phyloP scores from a whole-genome alignment of 2,113 vertebrate species.

The Todiramphus chloris region DNA sequence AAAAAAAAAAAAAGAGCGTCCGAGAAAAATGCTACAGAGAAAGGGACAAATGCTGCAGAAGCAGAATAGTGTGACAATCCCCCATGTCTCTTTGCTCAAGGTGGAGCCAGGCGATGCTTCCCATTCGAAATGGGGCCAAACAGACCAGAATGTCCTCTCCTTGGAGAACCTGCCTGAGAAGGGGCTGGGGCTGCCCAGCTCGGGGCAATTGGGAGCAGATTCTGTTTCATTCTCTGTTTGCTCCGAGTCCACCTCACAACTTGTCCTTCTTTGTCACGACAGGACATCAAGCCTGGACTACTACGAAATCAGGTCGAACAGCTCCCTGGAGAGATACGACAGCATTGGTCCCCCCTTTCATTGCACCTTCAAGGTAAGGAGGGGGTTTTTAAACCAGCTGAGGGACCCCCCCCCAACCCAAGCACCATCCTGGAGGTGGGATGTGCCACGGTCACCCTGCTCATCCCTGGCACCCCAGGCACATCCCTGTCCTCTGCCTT shows the following conservation, averaged over 20 bases:
- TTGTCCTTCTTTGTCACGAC: background rate
- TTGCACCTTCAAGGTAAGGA: conserved; percentile 79
- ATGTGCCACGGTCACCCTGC: background rate
- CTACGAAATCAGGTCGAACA: conserved; percentile 82
- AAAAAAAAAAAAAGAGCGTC: too few species aligned
- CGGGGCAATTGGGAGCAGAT: background rate
- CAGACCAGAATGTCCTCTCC: background rate
- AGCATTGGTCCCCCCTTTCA: conserved; percentile 77
- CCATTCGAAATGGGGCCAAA: accelerated
- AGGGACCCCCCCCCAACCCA: background rate
- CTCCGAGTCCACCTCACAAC: accelerated
- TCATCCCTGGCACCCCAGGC: accelerated
- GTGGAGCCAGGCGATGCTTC: background rate
- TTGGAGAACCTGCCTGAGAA: background rate
- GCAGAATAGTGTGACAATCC: background rate
- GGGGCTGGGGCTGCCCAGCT: background rate
- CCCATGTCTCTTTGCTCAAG: accelerated
- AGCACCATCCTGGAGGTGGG: accelerated
- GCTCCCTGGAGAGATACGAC: conserved; percentile 69
- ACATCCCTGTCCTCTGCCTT: background rate
- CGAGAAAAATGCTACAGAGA: background rate
- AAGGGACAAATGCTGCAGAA: background rate
- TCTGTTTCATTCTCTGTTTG: background rate
- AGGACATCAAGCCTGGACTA: conserved; percentile 83
- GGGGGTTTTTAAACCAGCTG: accelerated